Base-by-base conservation (phyloP, 2,888 invertebrate genomes). In the Altica lythri region DNA sequence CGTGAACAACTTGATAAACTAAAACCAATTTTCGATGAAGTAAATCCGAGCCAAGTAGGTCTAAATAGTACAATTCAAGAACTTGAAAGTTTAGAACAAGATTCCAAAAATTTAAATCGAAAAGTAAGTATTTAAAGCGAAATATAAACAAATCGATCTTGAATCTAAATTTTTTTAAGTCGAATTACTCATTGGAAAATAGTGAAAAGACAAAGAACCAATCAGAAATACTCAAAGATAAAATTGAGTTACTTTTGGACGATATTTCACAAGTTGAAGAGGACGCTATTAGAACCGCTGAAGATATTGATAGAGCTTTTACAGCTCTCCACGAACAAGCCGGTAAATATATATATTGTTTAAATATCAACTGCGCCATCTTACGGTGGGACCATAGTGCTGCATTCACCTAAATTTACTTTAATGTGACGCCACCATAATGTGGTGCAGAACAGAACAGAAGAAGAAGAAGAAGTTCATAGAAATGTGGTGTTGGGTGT, bases 221-320 rank as follows among this genome's bases (percentile, higher is more conserved):
- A 10, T 82, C 86, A 0, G 80, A 79, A 2, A 75, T 78, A 4
- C 68, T 88, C 1, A 75, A 82, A 8, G 71, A 75, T 1, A 80
- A 81, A 35, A 81, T 85, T 0, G 77, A 80, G 5, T 75, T 78
- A 8, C 75, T 83, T 0, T 70, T 83, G 1, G 76, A 78, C 0
- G 76, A 80, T 8, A 82, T 86, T 0, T 71, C 80, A 2, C 78
- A 80, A 14, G 81, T 83, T 43, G 80, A 81, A 0, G 74, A 76
- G 1, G 80, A 82, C 46, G 83, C 86, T 0, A 75, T 76, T n/a
- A 81, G 79, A 3, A 86, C 88, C 0, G 88, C 95, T 0, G 73
- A 76, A 0, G 86, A 89, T 55, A 88, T 95, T 0, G 80, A 86
- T 5, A 82, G 84, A 1, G 78, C 95, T 4, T 86, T 90, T 0